Percentiles rank a stretch among this genome's conserved stretches.
Evolutionary conservation across 23 tunicate genomes (phyloP).

Genomic region (Phallusia fumigata): DNA sequence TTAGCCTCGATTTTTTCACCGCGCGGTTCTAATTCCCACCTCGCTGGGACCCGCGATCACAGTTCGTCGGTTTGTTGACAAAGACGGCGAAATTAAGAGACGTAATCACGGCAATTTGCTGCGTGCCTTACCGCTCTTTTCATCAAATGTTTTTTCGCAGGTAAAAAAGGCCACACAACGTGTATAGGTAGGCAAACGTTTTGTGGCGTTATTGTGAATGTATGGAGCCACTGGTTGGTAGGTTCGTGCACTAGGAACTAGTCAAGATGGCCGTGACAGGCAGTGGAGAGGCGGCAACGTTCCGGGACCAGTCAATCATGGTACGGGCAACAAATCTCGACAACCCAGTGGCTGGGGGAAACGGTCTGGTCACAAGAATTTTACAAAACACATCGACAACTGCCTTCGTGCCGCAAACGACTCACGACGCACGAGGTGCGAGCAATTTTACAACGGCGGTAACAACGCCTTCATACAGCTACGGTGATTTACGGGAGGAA

Average conservation of each 20-base stretch:
- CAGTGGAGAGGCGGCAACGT: background rate
- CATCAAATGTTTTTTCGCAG: background rate
- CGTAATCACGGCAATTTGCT: background rate
- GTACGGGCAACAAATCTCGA: background rate
- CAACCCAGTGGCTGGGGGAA: background rate
- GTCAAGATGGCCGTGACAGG: background rate
- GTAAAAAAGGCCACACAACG: background rate
- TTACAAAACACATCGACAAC: background rate
- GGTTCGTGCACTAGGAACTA: background rate
- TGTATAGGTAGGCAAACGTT: background rate
- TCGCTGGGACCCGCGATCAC: background rate
- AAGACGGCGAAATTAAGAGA: too few relatives aligned
- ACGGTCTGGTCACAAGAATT: background rate
- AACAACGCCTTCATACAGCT: background rate
- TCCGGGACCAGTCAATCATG: background rate
- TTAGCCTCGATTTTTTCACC: constrained; percentile 5
- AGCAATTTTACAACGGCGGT: background rate
- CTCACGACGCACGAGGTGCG: background rate
- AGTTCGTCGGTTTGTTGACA: too few relatives aligned
- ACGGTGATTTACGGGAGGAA: background rate
- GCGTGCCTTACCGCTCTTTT: too few relatives aligned
- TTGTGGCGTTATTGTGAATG: background rate
- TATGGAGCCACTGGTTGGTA: background rate
- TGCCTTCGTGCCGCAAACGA: background rate
- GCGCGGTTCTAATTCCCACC: background rate